Evolutionary conservation across 2,113 vertebrate species (phyloP).

Genomic region (Arvicanthis niloticus): DNA sequence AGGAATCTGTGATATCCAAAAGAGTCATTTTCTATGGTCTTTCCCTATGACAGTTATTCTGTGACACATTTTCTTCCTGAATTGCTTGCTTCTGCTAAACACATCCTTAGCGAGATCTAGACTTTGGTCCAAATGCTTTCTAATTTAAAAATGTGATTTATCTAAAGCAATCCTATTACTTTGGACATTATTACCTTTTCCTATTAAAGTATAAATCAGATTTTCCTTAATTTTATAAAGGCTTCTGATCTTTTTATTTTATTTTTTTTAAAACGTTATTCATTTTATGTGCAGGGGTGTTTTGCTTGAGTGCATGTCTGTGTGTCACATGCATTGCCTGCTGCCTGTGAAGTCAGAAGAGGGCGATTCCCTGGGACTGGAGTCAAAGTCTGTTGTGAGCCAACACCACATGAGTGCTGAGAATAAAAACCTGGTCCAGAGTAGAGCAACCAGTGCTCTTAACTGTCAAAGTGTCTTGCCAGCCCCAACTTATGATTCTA

Average conservation of each 20-base stretch:
- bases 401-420: not conserved
- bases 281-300: not conserved
- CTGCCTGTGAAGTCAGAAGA: not conserved
- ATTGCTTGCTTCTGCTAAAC: not conserved
- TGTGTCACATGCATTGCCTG: not conserved
- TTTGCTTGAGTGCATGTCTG: not conserved
- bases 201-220: not conserved
- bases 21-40: not conserved
- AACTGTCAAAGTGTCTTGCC: no score
- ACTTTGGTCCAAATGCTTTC: conserved; percentile 39
- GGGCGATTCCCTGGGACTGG: not conserved
- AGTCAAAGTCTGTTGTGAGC: not conserved
- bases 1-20: not conserved
- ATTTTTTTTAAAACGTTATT: not conserved
- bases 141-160: not conserved
- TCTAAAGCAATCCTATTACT: not conserved
- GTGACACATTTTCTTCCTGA: not conserved
- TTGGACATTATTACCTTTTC: not conserved
- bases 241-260: not conserved
- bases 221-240: conserved; percentile 31
- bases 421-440: not conserved
- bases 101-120: not conserved
- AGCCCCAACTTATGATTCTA: not conserved
- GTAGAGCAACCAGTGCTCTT: not conserved
- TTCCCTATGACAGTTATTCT: not conserved